A percentile compares a stretch with the other conserved stretches of the same genome.
These are phyloP conservation scores for Chlorops oryzae DNA, from an alignment of 1,140 invertebrate species.

Conservation along the genomic window DNA sequence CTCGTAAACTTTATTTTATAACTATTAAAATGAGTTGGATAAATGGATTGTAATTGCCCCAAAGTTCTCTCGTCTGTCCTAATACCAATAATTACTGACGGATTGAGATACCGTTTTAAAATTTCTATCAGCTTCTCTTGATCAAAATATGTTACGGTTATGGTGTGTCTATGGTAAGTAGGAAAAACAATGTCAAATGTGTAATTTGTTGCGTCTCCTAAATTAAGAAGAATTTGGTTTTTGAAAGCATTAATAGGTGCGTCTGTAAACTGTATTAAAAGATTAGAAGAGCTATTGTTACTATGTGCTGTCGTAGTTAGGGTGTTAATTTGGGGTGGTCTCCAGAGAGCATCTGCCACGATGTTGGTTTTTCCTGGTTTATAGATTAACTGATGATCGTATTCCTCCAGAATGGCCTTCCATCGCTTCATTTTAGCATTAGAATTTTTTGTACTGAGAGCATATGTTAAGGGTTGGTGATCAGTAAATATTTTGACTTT, in stretches of 20 bases:
- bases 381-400: slow-evolving; percentile 37
- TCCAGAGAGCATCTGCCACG: slow-evolving; percentile 33
- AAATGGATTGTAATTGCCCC: slow-evolving; percentile 9
- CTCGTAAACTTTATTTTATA: not conserved
- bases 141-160: not conserved
- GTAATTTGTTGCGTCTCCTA: too few relatives aligned
- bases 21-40: slow-evolving; percentile 4
- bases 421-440: slow-evolving; percentile 48
- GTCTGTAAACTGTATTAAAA: not conserved
- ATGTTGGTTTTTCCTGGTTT: slow-evolving; percentile 37
- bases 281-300: not conserved
- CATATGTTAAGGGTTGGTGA: slow-evolving; percentile 49
- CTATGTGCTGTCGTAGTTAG: not conserved
- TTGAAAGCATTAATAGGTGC: not conserved
- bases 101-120: slow-evolving; percentile 11
- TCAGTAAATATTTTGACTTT: slow-evolving; percentile 51
- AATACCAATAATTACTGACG: slow-evolving; percentile 5
- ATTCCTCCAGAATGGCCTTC: slow-evolving; percentile 49
- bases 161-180: slow-evolving; percentile 6
- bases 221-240: too few relatives aligned
- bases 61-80: not conserved
- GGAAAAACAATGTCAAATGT: too few relatives aligned
- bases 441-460: slow-evolving; percentile 47
- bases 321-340: slow-evolving; percentile 3
- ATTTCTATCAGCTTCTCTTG: not conserved